Evolutionary conservation across 2,888 invertebrate genomes (phyloP), one percentile per base, ranked within the genome.

Genomic region (Phytoseiulus persimilis): DNA sequence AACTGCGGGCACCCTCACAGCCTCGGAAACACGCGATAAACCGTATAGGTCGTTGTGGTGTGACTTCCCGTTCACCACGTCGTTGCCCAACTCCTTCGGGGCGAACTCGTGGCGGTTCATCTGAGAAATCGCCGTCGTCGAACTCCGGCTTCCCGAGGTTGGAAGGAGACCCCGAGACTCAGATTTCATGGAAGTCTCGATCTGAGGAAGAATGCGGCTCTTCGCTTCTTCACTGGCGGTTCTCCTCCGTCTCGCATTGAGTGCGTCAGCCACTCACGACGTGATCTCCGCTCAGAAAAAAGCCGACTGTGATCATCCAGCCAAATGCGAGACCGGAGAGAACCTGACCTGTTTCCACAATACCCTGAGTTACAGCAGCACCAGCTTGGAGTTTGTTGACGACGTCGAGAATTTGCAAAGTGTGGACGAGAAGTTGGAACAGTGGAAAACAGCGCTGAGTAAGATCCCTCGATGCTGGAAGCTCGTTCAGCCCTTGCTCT

Each of bases 261-360:
- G 23, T 65, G 65, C 2, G 65, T 14, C 65, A 18, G 65, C 65
- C 28, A 65, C 65, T 28, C 65, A 65, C 65, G 65, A 65, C 65
- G 65, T 28, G 23, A 65, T 65, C 65, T 65, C 65, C 65, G 65
- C 23, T 65, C 65, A 65, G 65, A 65, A 65, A 28, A 65, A 65
- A 65, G 65, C 65, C 65, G 65, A 65, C 18, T 65, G 65, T 65
- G 65, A 65, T 65, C 65, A 45, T 31, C 87, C 32, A 33, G 87
- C 87, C 5, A 87, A 33, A 23, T 87, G 87, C 18, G 39, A 87
- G 23, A 31, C 28, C 32, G 39, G 45, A 14, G 45, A 32, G n/a
- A 87, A 87, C 33, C 87, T 87, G 28, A 87, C 87, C n/a, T 87
- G 87, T 33, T 87, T 87, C 87, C 39, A 45, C 87, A 87, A 45